These are phyloP conservation scores for Drosophila kohkoa DNA, from an alignment of 1,140 invertebrate genomes.

Conservation along the genomic window DNA sequence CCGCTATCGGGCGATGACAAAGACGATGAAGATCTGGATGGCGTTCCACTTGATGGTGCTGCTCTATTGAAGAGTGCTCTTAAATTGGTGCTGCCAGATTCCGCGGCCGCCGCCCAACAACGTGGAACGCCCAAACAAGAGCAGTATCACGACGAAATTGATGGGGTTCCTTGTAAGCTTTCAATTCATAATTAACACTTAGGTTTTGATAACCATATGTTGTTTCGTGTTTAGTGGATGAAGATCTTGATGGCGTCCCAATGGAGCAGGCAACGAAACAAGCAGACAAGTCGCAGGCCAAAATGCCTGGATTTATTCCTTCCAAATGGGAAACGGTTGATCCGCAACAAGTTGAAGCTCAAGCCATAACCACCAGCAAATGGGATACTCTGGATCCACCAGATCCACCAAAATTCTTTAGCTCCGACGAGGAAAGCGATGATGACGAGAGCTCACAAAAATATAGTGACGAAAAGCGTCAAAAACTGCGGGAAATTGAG, in stretches of 20 bases:
- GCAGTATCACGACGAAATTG: constrained; percentile 88
- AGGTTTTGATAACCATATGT: neutral
- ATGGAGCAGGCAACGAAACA: constrained; percentile 86
- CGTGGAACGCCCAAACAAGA: constrained; percentile 61
- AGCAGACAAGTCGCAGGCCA: constrained; percentile 41
- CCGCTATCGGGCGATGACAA: constrained; percentile 88
- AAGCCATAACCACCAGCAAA: constrained; percentile 95
- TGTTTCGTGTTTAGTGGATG: constrained; percentile 88
- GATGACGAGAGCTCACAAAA: constrained; percentile 80
- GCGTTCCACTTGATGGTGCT: constrained; percentile 92
- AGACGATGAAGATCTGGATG: constrained; percentile 91
- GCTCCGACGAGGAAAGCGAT: constrained; percentile 73
- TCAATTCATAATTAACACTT: neutral
- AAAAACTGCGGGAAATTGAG: constrained; percentile 96
- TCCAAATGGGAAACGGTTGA: constrained; percentile 99
- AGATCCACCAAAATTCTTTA: constrained; percentile 78
- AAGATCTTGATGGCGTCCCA: constrained; percentile 94
- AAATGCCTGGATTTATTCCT: constrained; percentile 90
- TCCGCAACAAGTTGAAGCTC: constrained; percentile 91
- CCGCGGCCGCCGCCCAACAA: constrained; percentile 38
- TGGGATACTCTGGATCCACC: constrained; percentile 89
- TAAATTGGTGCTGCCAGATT: constrained; percentile 85
- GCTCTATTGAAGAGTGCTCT: constrained; percentile 90
- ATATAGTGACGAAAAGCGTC: constrained; percentile 91
- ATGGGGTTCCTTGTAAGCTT: constrained; percentile 90